phyloP scores from a whole-genome alignment of 2,113 vertebrate genomes.

The Chaetura pelagica region DNA sequence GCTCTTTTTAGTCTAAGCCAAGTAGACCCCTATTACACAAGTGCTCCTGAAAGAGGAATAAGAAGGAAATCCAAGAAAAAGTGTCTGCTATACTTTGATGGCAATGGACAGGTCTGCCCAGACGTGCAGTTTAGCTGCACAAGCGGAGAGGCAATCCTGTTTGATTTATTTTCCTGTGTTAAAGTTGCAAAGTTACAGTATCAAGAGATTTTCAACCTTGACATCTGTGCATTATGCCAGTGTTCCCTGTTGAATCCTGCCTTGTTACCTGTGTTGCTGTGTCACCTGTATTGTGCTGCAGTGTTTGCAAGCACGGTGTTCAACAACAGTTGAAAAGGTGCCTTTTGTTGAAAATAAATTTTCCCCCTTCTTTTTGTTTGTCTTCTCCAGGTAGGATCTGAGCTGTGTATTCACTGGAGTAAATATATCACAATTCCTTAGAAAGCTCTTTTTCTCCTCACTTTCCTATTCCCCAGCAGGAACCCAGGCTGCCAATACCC shows the following conservation, averaged over 20 bases:
- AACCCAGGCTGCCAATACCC: background rate
- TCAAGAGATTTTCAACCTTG: background rate
- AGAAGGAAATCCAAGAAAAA: background rate
- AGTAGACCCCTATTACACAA: background rate
- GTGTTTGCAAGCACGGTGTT: rapidly evolving
- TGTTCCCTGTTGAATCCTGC: background rate
- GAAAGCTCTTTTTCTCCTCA: background rate
- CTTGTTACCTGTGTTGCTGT: background rate
- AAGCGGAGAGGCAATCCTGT: background rate
- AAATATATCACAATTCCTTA: background rate
- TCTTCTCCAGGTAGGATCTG: background rate
- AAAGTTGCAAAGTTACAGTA: background rate
- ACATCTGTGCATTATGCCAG: rapidly evolving
- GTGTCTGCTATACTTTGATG: rapidly evolving
- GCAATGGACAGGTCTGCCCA: background rate
- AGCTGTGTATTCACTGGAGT: background rate
- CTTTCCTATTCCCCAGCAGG: background rate
- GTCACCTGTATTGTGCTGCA: background rate
- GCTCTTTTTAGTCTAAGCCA: background rate
- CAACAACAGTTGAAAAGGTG: background rate
- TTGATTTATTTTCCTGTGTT: background rate
- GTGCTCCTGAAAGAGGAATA: background rate
- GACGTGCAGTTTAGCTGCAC: background rate
- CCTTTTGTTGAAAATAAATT: background rate
- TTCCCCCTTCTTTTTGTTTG: background rate